Evolutionary conservation across 2,797 vertebrate species (phyloP).

Genomic region (Rhincodon typus): DNA sequence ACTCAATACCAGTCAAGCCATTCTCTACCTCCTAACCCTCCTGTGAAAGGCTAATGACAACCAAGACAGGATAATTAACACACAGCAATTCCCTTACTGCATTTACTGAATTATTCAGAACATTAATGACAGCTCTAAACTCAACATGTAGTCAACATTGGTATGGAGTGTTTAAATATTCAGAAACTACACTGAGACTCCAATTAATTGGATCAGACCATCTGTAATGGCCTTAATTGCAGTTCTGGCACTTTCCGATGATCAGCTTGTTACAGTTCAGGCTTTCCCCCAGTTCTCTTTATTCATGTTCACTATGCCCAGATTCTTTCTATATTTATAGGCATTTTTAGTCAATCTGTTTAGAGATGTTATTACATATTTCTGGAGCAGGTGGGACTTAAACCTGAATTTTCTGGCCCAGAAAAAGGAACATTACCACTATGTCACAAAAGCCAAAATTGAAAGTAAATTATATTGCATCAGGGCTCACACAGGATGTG

Average conservation of each 20-base stretch:
- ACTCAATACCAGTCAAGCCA: background rate
- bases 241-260: background rate
- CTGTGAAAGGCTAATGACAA: constrained; percentile 22
- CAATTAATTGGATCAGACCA: constrained; percentile 5
- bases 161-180: constrained; percentile 15
- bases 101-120: constrained; percentile 16
- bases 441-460: too few relatives aligned
- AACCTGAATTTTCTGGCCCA: too few relatives aligned
- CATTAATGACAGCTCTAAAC: background rate
- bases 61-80: constrained; percentile 15
- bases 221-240: background rate
- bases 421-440: too few relatives aligned
- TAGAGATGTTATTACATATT: too few relatives aligned
- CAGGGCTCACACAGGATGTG: too few relatives aligned
- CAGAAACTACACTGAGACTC: background rate
- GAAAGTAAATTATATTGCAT: too few relatives aligned
- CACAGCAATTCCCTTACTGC: background rate
- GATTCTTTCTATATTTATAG: too few relatives aligned
- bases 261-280: background rate
- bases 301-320: background rate
- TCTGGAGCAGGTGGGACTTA: too few relatives aligned
- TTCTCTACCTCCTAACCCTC: background rate
- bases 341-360: too few relatives aligned
- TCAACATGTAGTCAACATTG: background rate
- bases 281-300: background rate